Evolutionary conservation across 2,113 vertebrate species (phyloP), one percentile per base, ranked within the genome.

Genomic region (Puntigrus tetrazona): DNA sequence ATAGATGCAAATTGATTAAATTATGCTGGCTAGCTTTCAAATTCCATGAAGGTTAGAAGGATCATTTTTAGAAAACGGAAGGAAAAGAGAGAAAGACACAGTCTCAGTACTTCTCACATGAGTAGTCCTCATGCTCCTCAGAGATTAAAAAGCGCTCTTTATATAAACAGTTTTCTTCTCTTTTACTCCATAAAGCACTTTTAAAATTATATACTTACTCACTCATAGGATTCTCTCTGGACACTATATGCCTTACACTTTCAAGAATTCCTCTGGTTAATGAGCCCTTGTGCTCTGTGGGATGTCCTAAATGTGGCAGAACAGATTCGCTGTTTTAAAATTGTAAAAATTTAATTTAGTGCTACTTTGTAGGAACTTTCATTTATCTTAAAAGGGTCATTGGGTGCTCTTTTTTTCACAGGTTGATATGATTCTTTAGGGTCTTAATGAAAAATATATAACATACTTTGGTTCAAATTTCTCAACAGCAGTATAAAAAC

Each of bases 1-100:
- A 76, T 7, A 84, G 70, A 76, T 84, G 47, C 50, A 67, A 87
- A 81, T 31, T 61, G 22, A 77, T 77, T 77, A 57, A 84, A 75
- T 86, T 73, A 72, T 10, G 25, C 69, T 25, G 25, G 41, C 57
- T 43, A 80, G 41, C 27, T 67, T 65, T 63, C 57, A 80, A 45
- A 80, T 31, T 80, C 59, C 78, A 67, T 80, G 59, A 65, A 80
- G 78, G 78, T 63, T 80, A 74, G 55, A 75, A 78, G 27, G 57
- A 65, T 57, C 7, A 6, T 69, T 80, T 69, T 84, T 31, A 67
- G 43, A 67, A 59, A 69, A 34, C 5, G 5, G 14, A 47, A n/a
- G 25, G 5, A 7, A 18, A 29, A 16, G 31, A 63, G 63, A 75
- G 41, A 57, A 18, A n/a, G 31, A 57, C 29, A 67, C 31, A 36